Evolutionary conservation across 53 echinoderm and acorn worm species (phyloP).

Genomic region (Holothuria leucospilota): DNA sequence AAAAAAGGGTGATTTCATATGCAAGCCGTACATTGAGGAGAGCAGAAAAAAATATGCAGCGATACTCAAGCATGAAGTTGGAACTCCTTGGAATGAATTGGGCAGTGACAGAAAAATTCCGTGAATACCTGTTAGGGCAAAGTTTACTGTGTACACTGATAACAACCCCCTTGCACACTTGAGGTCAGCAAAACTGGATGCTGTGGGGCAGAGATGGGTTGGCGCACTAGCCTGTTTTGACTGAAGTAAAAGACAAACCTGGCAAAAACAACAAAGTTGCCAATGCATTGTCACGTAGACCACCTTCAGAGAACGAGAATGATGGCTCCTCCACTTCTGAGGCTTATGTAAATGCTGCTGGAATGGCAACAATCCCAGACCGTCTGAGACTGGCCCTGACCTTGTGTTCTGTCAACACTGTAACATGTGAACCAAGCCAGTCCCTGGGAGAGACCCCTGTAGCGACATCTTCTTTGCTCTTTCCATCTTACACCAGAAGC

Average conservation of each 20-base stretch:
- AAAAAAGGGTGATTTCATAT: constrained; percentile 58
- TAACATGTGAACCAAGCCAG: not conserved
- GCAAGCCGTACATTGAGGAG: constrained; percentile 58
- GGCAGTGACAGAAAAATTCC: constrained; percentile 41
- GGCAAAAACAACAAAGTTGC: constrained; percentile 42
- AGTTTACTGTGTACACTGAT: constrained; percentile 25
- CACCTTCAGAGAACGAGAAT: not conserved
- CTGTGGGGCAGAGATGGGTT: constrained; percentile 51
- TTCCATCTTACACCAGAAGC: constrained; percentile 11
- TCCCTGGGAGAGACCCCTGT: not conserved
- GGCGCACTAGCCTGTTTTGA: constrained; percentile 49
- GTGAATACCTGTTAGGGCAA: constrained; percentile 19
- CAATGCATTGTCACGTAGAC: constrained; percentile 41
- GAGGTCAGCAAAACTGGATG: constrained; percentile 49
- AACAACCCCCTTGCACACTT: constrained; percentile 51
- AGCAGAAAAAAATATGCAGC: constrained; percentile 58
- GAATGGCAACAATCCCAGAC: not conserved
- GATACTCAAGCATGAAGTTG: constrained; percentile 59
- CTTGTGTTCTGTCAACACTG: constrained; percentile 1
- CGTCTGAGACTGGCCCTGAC: constrained; percentile 44
- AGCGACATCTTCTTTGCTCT: not conserved
- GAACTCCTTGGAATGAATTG: constrained; percentile 53
- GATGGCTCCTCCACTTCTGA: not conserved
- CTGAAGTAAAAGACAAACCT: constrained; percentile 39
- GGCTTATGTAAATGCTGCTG: not conserved